Conservation (phyloP, 2,113 vertebrate genomes). For the Dasyornis broadbenti region DNA sequence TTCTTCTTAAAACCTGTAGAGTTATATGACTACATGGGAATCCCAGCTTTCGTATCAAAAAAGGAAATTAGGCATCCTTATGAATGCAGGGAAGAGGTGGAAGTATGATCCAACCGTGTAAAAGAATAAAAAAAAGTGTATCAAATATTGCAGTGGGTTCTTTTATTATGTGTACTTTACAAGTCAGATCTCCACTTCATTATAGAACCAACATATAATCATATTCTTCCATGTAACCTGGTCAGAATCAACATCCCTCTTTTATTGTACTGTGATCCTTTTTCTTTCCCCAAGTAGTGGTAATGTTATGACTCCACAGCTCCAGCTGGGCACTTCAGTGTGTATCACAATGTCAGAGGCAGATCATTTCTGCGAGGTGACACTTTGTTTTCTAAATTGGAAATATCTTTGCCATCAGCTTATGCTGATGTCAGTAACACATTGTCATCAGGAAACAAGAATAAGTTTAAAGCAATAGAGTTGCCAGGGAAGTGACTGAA, state of each 20-base stretch:
- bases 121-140: neutral
- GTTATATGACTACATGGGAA: neutral
- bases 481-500: conserved; percentile 10
- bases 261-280: neutral
- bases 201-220: neutral
- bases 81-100: neutral
- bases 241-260: neutral
- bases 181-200: neutral
- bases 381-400: neutral
- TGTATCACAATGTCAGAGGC: neutral
- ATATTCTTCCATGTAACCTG: accelerated
- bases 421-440: conserved; percentile 39
- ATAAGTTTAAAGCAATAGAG: neutral
- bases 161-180: neutral
- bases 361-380: neutral
- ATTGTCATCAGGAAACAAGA: conserved; percentile 4
- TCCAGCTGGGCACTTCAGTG: neutral
- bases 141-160: neutral
- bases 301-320: neutral
- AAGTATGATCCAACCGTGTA: neutral
- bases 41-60: neutral
- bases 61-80: neutral
- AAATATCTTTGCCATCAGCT: neutral
- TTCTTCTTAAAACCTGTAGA: neutral
- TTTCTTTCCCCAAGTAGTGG: neutral